Conservation (phyloP, 2,888 invertebrate genomes). For the Andrena haemorrhoa region DNA sequence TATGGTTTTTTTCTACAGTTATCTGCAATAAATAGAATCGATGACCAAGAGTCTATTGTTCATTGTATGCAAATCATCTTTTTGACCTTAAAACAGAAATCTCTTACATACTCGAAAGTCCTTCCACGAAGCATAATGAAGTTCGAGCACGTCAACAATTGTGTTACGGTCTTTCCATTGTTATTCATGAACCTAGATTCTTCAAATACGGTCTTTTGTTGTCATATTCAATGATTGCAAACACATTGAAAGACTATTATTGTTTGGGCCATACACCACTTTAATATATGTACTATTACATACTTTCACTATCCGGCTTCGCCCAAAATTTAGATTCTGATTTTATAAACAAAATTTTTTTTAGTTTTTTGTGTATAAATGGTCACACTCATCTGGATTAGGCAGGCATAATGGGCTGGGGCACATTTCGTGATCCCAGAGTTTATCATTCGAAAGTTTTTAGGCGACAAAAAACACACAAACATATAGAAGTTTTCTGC, state of each 20-base stretch:
- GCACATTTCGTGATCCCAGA: too few species aligned
- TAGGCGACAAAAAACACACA: too few species aligned
- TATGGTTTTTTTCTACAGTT: too few species aligned
- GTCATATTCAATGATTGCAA: not conserved
- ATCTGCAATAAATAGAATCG: not conserved
- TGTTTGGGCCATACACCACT: not conserved
- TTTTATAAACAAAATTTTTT: too few species aligned
- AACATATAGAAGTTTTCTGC: too few species aligned
- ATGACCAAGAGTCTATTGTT: slow-evolving; percentile 28
- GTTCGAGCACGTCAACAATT: slow-evolving; percentile 26
- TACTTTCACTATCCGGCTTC: too few species aligned
- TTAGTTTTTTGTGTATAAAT: too few species aligned
- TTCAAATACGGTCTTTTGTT: slow-evolving; percentile 25
- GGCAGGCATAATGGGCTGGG: too few species aligned
- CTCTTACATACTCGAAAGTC: slow-evolving; percentile 26
- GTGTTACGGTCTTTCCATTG: slow-evolving; percentile 14
- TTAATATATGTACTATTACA: not conserved
- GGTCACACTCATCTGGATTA: too few species aligned
- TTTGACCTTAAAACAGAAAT: slow-evolving; percentile 12
- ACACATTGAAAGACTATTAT: too few species aligned
- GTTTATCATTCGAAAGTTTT: too few species aligned
- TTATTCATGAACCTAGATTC: slow-evolving; percentile 8
- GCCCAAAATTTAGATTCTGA: too few species aligned
- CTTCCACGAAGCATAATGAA: slow-evolving; percentile 31
- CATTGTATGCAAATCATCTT: slow-evolving; percentile 60